Conservation (phyloP, 2,797 vertebrate genomes). For the Mallotus villosus region DNA sequence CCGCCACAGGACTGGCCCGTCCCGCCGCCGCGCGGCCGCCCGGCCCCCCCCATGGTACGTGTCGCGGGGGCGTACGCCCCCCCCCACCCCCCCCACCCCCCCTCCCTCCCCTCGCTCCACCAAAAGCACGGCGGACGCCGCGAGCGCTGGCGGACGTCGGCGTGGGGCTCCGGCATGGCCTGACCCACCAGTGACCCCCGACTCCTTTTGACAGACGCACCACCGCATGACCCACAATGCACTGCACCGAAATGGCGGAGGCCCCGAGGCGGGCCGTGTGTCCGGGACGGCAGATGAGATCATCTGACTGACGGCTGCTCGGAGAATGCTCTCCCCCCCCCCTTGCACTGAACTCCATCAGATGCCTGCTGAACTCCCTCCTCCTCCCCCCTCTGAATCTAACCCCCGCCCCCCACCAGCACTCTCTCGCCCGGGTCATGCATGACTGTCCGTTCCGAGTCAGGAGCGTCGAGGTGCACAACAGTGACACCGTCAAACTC, state of each 20-base stretch:
- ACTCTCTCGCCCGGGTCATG: constrained; percentile 52
- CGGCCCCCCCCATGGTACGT: constrained; percentile 85
- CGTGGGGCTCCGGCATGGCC: not conserved
- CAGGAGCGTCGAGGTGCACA: constrained; percentile 23
- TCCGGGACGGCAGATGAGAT: constrained; percentile 55
- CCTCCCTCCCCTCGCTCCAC: constrained; percentile 12
- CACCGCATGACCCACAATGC: constrained; percentile 75
- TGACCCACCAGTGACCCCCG: not conserved
- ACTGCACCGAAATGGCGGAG: constrained; percentile 55
- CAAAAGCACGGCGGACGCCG: constrained; percentile 32
- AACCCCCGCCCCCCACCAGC: constrained; percentile 46
- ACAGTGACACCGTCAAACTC: not conserved
- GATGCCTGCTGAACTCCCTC: constrained; percentile 61
- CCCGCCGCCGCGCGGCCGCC: constrained; percentile 76
- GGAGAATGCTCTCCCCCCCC: constrained; percentile 57
- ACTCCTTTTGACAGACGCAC: constrained; percentile 56
- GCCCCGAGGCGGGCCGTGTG: constrained; percentile 50
- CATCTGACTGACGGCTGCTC: constrained; percentile 61
- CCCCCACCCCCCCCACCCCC: constrained; percentile 3
- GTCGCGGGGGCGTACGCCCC: constrained; percentile 52
- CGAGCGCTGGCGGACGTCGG: not conserved
- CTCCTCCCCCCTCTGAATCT: constrained; percentile 49
- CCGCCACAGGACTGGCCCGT: constrained; percentile 79
- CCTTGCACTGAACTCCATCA: constrained; percentile 62
- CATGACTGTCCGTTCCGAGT: constrained; percentile 59